These are phyloP conservation scores for Stenichneumon culpator DNA, from an alignment of 2,888 invertebrate genomes.

Conservation along the genomic window DNA sequence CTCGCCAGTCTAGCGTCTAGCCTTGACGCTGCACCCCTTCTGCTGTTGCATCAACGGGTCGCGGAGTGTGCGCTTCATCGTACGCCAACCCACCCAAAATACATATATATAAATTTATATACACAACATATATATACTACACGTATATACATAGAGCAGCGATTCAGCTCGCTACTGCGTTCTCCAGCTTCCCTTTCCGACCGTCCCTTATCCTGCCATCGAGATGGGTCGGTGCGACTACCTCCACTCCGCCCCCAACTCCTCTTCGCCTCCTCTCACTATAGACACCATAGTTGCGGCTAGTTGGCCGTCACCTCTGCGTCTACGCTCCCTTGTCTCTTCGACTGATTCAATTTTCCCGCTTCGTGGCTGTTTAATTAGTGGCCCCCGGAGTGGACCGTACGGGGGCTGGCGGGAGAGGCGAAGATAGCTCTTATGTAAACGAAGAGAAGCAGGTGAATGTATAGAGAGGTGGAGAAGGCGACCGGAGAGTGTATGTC, in stretches of 20 bases:
- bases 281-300: constrained; percentile 84
- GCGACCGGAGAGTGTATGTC: constrained; percentile 65
- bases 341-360: constrained; percentile 85
- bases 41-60: constrained; percentile 2
- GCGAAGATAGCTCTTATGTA: constrained; percentile 57
- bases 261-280: constrained; percentile 73
- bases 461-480: constrained; percentile 60
- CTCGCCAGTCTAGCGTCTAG: constrained; percentile 36
- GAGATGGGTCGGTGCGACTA: constrained; percentile 52
- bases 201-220: constrained; percentile 51
- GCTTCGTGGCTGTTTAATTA: constrained; percentile 85
- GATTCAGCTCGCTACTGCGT: constrained; percentile 28
- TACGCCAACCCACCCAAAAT: background rate
- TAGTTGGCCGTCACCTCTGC: constrained; percentile 85
- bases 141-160: background rate
- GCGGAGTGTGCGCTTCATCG: constrained; percentile 3
- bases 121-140: no score
- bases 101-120: background rate
- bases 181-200: constrained; percentile 41
- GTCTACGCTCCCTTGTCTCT: constrained; percentile 84
- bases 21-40: constrained; percentile 18
- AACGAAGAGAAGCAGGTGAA: constrained; percentile 57
- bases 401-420: constrained; percentile 69
- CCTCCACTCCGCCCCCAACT: constrained; percentile 31
- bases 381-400: constrained; percentile 83